phyloP scores from a whole-genome alignment of 1,140 invertebrate genomes.

The Drosophila lacteicornis region DNA sequence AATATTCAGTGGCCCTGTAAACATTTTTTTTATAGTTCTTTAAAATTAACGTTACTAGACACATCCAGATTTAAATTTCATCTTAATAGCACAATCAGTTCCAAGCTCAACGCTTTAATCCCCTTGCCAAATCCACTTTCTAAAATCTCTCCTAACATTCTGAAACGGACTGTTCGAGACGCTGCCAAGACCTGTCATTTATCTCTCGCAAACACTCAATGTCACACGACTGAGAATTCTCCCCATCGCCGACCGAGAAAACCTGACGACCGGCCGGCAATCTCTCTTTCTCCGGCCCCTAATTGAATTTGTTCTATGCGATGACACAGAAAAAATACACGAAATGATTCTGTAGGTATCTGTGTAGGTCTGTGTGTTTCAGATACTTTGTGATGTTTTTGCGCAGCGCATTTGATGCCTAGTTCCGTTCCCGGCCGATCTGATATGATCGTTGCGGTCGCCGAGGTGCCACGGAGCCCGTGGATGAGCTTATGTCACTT shows the following conservation, averaged over 20 bases:
- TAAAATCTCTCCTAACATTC: conserved; percentile 26
- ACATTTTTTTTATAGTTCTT: not conserved
- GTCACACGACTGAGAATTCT: conserved; percentile 38
- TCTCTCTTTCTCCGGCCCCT: conserved; percentile 32
- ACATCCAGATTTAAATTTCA: not conserved
- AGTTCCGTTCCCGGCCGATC: conserved; percentile 48
- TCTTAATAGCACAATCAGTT: not conserved
- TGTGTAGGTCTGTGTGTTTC: conserved; percentile 2
- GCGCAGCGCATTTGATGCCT: conserved; percentile 68
- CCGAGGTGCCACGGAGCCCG: conserved; percentile 20
- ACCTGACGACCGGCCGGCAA: conserved; percentile 48
- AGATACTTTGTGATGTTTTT: conserved; percentile 49
- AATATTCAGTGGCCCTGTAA: no score
- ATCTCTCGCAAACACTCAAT: conserved; percentile 61
- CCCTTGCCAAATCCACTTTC: conserved; percentile 35
- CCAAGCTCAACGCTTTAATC: conserved; percentile 12
- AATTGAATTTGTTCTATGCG: conserved; percentile 58
- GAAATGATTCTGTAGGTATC: conserved; percentile 23
- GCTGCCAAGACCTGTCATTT: conserved; percentile 59
- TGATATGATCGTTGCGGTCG: conserved; percentile 48
- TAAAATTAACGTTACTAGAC: not conserved
- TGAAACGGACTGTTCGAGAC: conserved; percentile 22
- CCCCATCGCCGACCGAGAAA: conserved; percentile 18
- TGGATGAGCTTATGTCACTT: conserved; percentile 76
- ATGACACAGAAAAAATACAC: conserved; percentile 55